Base-by-base conservation (phyloP, 1,140 invertebrate species). In the Medauroidea extradentata region DNA sequence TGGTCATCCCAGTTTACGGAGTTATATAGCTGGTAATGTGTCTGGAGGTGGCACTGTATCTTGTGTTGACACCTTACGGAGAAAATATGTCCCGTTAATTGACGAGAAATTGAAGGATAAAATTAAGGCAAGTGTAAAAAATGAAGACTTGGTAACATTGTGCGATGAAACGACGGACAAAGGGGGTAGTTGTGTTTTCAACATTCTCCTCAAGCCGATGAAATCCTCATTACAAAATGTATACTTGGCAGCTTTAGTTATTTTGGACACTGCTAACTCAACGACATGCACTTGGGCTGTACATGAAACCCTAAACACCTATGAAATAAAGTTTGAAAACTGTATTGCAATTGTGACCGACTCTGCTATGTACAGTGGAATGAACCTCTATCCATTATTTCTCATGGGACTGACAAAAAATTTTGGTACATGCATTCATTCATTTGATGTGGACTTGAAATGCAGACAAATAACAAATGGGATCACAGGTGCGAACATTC, bases 241-340 rank as follows among this genome's bases (percentile, higher is more conserved):
- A 13, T n/a, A 46, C 44, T 46, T 46, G 24, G 18, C 24, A 25
- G 44, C 44, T 21, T 21, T 9, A 21, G 44, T 46, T 5, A 25
- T 46, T 19, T 46, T n/a, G 44, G 44, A 51, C 23, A 42, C 51
- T 62, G 34, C 29, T 60, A 24, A 18, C 48, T 42, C 52, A 21
- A n/a, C n/a, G n/a, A n/a, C 44, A 34, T 46, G 44, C 13, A 25
- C 44, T 25, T 11, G 13, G 44, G 44, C 44, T 9, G n/a, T 46
- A 21, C 24, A 5, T 46, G 44, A 46, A 21, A 46, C 44, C 24
- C 13, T 46, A 46, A 46, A 19, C 9, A 46, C 18, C 3, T 46
- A 46, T 25, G 44, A 46, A 46, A n/a, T 46, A n/a, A 25, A 46
- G 18, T 46, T 21, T 25, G 24, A 19, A 9, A 46, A 46, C 24